Evolutionary conservation across 2,113 vertebrate genomes (phyloP), one percentile per base, ranked within the genome.

Genomic region (Ginglymostoma cirratum): DNA sequence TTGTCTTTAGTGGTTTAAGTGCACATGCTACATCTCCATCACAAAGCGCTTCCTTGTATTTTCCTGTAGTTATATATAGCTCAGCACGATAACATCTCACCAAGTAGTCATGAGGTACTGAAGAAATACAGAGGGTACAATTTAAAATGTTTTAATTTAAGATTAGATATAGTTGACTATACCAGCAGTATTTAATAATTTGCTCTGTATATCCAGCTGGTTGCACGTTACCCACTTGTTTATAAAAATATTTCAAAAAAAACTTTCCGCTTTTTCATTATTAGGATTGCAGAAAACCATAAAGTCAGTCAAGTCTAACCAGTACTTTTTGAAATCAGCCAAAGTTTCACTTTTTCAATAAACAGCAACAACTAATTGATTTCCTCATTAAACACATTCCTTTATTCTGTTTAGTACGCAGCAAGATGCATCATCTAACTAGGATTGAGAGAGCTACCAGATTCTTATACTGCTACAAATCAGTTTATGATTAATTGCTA

Each of bases 81-180:
- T 99, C 98, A 15, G 98, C 98, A 95, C 98, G 97, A 89, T 98
- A 98, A 95, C 97, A 97, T 97, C 98, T 96, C 45, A 99, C 96
- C 0, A 97, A 97, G 97, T 97, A 98, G 96, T 98, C 97, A 97
- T 97, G 97, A 96, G 98, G 98, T 96, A 96, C 99, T 99, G 97
- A 93, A 97, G 97, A 94, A 97, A 27, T 97, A 65, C 70, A 95
- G 48, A 12, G 7, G 72, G 69, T 23, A 95, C 10, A 61, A 61
- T 61, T 61, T 48, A 93, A 95, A 34, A 30, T 72, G 34, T 45
- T 52, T 48, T 5, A 94, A 38, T 70, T 6, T 30, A 23, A 72
- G 30, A 52, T 95, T 95, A 95, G 72, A 72, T 48, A 95, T 72
- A 14, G n/a, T 94, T 24, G 14, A 61, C 12, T 6, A 61, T n/a